Base-by-base conservation (phyloP, 2,797 vertebrate genomes). In the Psittacula derbiana region DNA sequence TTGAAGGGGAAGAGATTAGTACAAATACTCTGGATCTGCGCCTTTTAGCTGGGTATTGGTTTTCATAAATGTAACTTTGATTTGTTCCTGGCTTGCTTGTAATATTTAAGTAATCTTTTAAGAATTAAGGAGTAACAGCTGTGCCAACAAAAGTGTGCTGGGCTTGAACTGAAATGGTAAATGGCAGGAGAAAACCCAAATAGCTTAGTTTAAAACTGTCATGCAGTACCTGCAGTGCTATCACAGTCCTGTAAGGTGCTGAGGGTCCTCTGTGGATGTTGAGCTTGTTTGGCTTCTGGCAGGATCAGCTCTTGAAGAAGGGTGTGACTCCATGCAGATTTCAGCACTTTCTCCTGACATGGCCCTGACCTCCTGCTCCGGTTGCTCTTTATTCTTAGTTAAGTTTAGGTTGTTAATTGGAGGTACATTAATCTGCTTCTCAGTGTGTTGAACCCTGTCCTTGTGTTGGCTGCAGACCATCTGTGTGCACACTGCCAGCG, bases 141-240 rank as follows among this genome's bases (percentile, higher is more conserved):
- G 16, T 13, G 25, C 23, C 49, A 28, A 30, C 16, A 18, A 16
- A 80, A 85, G n/a, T 62, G 16, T 4, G 1, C 25, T 23, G 2
- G 14, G 8, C 15, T 93, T 65, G 36, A 60, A 60, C 11, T 3
- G 4, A 61, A 64, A 55, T 17, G 9, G 41, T 61, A 41, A 90
- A 33, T 23, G 9, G 3, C 10, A 44, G 55, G 6, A 11, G 40
- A 41, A 62, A 64, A 5, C 0, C 5, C 21, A 18, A 40, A 5
- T 57, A 16, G 27, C 88, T 69, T 52, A 62, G 53, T 41, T n/a
- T 61, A 57, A 67, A 58, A 33, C 30, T 40, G 1, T 65, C 10
- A 2, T 16, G 33, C 17, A 7, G 44, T 19, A 21, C 40, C 5
- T 33, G 40, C 60, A 66, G n/a, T 46, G 5, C 64, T 85, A 1